These are phyloP conservation scores for Lagenorhynchus albirostris DNA, from an alignment of 2,113 vertebrate genomes.

Conservation along the genomic window DNA sequence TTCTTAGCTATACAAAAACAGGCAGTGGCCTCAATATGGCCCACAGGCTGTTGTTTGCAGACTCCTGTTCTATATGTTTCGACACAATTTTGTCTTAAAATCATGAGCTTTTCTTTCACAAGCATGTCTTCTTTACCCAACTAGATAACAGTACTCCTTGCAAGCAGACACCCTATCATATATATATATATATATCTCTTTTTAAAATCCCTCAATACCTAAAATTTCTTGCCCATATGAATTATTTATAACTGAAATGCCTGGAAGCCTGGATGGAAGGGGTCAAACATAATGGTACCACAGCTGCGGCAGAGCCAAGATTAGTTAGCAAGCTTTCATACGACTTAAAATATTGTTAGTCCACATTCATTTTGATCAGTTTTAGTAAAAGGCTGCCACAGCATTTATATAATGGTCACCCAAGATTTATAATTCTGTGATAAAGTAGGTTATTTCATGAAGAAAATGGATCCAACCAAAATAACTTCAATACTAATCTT, in stretches of 20 bases:
- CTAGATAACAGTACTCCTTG: background rate
- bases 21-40: background rate
- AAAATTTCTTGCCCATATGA: background rate
- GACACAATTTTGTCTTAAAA: background rate
- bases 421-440: background rate
- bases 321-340: background rate
- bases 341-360: background rate
- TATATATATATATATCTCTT: background rate
- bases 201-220: background rate
- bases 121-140: background rate
- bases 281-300: background rate
- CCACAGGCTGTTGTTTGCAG: background rate
- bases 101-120: background rate
- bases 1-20: background rate
- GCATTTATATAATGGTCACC: background rate
- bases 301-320: background rate
- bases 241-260: background rate
- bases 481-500: background rate
- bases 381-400: background rate
- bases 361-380: background rate
- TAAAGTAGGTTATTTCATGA: background rate
- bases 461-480: background rate
- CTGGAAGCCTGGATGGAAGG: background rate
- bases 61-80: background rate
- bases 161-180: background rate